These are phyloP conservation scores for Neoitamus cyanurus DNA, from an alignment of 2,888 invertebrate species.

Conservation along the genomic window DNA sequence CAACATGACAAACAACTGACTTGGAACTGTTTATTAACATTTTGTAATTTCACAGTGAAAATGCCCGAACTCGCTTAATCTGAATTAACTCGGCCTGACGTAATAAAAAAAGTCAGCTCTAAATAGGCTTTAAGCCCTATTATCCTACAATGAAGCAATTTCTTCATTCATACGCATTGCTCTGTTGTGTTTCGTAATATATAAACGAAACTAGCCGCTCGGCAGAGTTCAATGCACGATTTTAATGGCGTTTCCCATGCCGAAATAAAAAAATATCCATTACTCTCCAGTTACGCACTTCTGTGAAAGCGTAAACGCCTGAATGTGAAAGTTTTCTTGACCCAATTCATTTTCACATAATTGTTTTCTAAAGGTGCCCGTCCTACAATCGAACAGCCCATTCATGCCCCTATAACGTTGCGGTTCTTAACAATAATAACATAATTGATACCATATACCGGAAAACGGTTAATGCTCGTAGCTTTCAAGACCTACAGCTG, in stretches of 20 bases:
- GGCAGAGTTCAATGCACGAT: not conserved
- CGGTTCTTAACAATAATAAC: conserved; percentile 1
- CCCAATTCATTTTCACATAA: conserved; percentile 1
- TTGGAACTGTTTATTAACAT: not conserved
- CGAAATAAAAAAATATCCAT: not conserved
- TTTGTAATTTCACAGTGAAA: not conserved
- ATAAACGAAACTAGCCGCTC: not conserved
- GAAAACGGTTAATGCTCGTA: not conserved
- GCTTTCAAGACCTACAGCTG: not conserved
- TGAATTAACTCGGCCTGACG: not conserved
- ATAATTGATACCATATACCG: conserved; percentile 1
- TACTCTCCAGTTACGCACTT: conserved; percentile 4
- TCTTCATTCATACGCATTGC: conserved; percentile 4
- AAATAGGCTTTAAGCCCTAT: not conserved
- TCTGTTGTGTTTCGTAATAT: not conserved
- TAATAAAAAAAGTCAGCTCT: not conserved
- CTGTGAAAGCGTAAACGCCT: conserved; percentile 5
- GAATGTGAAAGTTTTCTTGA: conserved; percentile 5
- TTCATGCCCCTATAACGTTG: not conserved
- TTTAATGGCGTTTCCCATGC: not conserved
- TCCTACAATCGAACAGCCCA: not conserved
- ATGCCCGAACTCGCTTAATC: not conserved
- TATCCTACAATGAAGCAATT: conserved; percentile 1
- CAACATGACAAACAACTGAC: not conserved
- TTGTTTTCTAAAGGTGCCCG: not conserved